Conservation (phyloP, 2,113 vertebrate genomes). For the Aldabrachelys gigantea region DNA sequence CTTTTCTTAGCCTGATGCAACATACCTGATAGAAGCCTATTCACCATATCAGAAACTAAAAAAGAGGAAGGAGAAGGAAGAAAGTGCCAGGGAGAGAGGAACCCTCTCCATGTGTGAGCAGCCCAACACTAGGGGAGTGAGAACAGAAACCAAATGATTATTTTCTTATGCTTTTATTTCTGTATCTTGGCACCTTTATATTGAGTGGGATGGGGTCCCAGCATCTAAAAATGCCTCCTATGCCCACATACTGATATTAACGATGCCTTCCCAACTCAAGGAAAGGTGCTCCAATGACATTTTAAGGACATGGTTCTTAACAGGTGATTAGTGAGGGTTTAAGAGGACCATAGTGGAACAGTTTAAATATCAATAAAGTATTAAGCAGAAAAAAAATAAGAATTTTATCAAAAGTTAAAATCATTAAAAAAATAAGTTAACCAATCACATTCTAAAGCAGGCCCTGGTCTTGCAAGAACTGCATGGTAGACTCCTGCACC, state of each 20-base stretch:
- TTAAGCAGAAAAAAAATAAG: not conserved
- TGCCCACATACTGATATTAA: not conserved
- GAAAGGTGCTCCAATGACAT: constrained; percentile 59
- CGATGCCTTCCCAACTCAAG: constrained; percentile 43
- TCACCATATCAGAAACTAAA: not conserved
- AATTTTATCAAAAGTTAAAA: not conserved
- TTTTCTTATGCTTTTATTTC: constrained; percentile 19
- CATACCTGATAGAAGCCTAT: not conserved
- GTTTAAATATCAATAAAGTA: not conserved
- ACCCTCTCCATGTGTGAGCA: not conserved
- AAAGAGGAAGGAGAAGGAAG: not conserved
- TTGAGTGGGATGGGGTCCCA: not conserved
- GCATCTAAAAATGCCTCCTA: not conserved
- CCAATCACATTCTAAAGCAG: not conserved
- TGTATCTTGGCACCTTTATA: constrained; percentile 9
- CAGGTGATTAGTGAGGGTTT: constrained; percentile 33
- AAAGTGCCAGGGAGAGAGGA: not conserved
- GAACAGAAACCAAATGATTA: constrained; percentile 7
- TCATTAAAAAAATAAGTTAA: not conserved
- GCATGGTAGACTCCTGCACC: not conserved
- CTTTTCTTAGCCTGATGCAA: not conserved
- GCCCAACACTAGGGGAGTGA: not conserved
- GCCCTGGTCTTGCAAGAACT: not conserved
- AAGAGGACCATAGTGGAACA: constrained; percentile 8
- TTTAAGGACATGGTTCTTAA: constrained; percentile 62